These are phyloP conservation scores for Amazona guildingii DNA, from an alignment of 2,113 vertebrate species.

Conservation along the genomic window DNA sequence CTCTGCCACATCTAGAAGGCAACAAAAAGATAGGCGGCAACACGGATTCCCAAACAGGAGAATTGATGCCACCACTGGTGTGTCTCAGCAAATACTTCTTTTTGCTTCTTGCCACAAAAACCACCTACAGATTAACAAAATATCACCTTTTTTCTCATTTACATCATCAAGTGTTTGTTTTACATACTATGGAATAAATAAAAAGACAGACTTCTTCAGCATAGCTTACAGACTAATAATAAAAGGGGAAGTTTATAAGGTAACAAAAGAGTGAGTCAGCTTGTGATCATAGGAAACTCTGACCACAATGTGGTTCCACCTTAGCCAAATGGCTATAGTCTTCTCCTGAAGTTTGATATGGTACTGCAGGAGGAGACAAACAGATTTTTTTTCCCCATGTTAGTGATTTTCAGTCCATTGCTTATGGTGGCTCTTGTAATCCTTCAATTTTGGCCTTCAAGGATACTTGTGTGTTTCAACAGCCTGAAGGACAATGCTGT, in stretches of 20 bases:
- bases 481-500: not conserved
- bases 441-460: not conserved
- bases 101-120: not conserved
- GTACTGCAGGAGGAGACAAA: not conserved
- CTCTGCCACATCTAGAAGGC: not conserved
- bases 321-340: not conserved
- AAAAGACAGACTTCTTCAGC: not conserved
- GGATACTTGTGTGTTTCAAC: not conserved
- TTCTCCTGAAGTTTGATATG: not conserved
- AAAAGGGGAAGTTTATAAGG: not conserved
- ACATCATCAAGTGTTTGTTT: not conserved
- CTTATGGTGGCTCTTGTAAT: not conserved
- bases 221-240: not conserved
- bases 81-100: not conserved
- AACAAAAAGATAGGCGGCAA: not conserved
- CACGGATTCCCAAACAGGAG: not conserved
- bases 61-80: not conserved
- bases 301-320: not conserved
- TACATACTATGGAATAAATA: not conserved
- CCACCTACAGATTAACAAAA: not conserved
- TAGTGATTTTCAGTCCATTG: not conserved
- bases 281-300: not conserved
- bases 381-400: accelerated
- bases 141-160: not conserved
- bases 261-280: not conserved